Evolutionary conservation across 2,113 vertebrate genomes (phyloP).

Genomic region (Cyanoliseus patagonus): DNA sequence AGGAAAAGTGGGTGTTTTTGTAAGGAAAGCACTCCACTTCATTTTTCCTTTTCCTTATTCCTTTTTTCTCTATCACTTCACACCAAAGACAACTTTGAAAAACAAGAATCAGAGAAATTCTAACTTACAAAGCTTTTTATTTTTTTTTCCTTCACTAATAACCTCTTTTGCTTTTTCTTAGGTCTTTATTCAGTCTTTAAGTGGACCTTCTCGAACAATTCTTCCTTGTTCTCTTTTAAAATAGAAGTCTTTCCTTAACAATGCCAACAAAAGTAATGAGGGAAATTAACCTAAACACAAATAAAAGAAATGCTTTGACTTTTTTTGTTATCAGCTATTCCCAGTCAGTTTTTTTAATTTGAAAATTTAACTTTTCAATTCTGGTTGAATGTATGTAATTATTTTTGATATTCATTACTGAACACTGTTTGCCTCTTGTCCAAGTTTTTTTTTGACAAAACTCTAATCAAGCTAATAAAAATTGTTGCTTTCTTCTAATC

Average conservation of each 20-base stretch:
- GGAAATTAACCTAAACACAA: neutral
- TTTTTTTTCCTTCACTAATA: neutral
- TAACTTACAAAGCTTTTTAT: neutral
- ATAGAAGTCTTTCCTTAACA: neutral
- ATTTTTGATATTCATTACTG: neutral
- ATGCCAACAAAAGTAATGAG: neutral
- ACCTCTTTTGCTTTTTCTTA: neutral
- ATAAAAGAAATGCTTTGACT: neutral
- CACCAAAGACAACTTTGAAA: neutral
- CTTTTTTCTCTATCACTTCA: neutral
- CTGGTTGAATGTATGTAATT: neutral
- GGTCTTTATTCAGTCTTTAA: neutral
- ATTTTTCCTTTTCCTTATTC: neutral
- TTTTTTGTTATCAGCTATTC: neutral
- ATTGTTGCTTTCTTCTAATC: neutral
- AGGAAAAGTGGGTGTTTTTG: neutral
- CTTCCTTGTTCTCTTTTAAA: neutral
- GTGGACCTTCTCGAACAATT: neutral
- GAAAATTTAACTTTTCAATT: neutral
- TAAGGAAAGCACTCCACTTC: neutral
- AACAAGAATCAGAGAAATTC: neutral
- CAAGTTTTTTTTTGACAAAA: neutral
- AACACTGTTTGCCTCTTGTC: neutral
- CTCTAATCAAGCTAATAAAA: neutral
- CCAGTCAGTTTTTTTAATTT: neutral